Percentiles rank a stretch among this genome's conserved stretches.
Conservation (phyloP, 2,797 vertebrate species). For the Peromyscus eremicus region DNA sequence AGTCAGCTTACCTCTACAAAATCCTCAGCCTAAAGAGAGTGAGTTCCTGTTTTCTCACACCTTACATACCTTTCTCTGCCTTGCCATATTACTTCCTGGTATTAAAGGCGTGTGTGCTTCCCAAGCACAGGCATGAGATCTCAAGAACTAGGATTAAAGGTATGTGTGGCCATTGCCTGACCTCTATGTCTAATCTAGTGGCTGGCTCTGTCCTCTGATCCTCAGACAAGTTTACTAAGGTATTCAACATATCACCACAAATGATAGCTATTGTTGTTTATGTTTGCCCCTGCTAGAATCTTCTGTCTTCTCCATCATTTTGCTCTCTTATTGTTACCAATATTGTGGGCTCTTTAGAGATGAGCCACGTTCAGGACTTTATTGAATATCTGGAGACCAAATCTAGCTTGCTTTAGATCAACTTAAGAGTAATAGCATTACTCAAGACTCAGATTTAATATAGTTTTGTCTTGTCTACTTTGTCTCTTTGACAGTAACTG, state of each 20-base stretch:
- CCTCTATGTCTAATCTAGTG: no score
- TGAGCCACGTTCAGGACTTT: slow-evolving; percentile 69
- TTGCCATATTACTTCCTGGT: no score
- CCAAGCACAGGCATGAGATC: no score
- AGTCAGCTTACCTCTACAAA: no score
- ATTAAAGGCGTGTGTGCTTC: no score
- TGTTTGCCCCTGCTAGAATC: slow-evolving; percentile 58
- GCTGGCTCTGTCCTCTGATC: no score
- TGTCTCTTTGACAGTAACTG: slow-evolving; percentile 78
- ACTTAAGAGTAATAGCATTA: slow-evolving; percentile 56
- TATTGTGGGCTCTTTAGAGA: slow-evolving; percentile 67
- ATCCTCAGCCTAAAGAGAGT: no score
- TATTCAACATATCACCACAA: neutral
- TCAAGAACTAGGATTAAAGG: no score
- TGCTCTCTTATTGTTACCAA: slow-evolving; percentile 63
- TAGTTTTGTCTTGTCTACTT: slow-evolving; percentile 72
- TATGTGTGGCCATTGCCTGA: no score
- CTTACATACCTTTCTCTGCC: no score
- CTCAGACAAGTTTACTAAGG: no score
- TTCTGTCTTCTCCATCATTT: slow-evolving; percentile 63
- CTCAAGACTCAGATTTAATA: slow-evolving; percentile 73
- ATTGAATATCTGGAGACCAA: slow-evolving; percentile 70
- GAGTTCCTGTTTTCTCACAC: no score
- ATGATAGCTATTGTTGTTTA: slow-evolving; percentile 63
- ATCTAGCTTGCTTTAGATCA: slow-evolving; percentile 75